These are phyloP conservation scores for Drosophila kambysellisi DNA, from an alignment of 2,888 invertebrate genomes.

Conservation along the genomic window DNA sequence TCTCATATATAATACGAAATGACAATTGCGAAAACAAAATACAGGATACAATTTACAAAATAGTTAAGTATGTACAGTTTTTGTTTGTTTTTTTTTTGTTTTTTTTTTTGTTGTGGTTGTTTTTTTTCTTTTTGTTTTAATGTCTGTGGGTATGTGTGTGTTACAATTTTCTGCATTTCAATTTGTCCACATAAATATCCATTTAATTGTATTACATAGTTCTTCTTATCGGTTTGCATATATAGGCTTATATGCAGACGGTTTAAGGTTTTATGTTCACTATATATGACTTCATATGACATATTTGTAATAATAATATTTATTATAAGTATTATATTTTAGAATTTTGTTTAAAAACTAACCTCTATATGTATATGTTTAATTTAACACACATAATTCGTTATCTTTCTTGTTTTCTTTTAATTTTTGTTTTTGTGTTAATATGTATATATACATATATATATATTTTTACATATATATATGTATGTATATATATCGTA, in stretches of 20 bases:
- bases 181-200: slow-evolving; percentile 58
- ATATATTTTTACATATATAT: slow-evolving; percentile 15
- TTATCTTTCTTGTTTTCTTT: slow-evolving; percentile 25
- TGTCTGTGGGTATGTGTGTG: slow-evolving; percentile 15
- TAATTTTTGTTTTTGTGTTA: slow-evolving; percentile 27
- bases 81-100: slow-evolving; percentile 18
- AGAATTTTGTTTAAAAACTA: slow-evolving; percentile 62
- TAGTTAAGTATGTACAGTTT: slow-evolving; percentile 74
- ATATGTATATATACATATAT: slow-evolving; percentile 15
- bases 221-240: slow-evolving; percentile 49
- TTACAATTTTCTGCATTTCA: slow-evolving; percentile 34
- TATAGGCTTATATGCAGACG: slow-evolving; percentile 39
- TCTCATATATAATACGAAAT: slow-evolving; percentile 56
- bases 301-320: slow-evolving; percentile 47
- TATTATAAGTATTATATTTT: slow-evolving; percentile 61
- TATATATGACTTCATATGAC: slow-evolving; percentile 66
- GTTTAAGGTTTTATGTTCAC: slow-evolving; percentile 55
- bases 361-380: slow-evolving; percentile 57
- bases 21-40: slow-evolving; percentile 64
- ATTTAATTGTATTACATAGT: slow-evolving; percentile 59
- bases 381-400: slow-evolving; percentile 44
- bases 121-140: slow-evolving; percentile 21
- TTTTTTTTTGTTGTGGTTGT: slow-evolving; percentile 12
- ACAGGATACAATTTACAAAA: slow-evolving; percentile 74
- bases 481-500: slow-evolving; percentile 23